Evolutionary conservation across 1,140 invertebrate species (phyloP).

Genomic region (Sinella curviseta): DNA sequence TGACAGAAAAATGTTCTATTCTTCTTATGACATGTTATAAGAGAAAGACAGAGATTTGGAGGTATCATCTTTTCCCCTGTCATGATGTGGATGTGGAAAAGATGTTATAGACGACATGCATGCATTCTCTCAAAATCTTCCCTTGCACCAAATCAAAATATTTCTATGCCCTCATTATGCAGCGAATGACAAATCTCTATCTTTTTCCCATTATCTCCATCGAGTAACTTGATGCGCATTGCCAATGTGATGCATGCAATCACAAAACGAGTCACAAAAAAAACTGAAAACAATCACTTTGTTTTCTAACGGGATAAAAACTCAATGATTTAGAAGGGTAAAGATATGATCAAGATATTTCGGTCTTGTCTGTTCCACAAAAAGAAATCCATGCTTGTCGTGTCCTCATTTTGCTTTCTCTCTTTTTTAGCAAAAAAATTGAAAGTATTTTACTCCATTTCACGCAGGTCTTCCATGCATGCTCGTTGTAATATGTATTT

Average conservation of each 20-base stretch:
- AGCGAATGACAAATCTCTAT: not conserved
- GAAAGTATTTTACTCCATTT: not conserved
- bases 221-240: not conserved
- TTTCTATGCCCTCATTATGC: too few species aligned
- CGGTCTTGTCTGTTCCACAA: not conserved
- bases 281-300: not conserved
- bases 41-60: too few species aligned
- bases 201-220: not conserved
- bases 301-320: not conserved
- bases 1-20: too few species aligned
- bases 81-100: not conserved
- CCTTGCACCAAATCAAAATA: too few species aligned
- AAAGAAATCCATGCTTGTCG: not conserved
- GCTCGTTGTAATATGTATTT: not conserved
- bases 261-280: not conserved
- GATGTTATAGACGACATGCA: not conserved
- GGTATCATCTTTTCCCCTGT: too few species aligned
- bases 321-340: too few species aligned
- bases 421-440: not conserved
- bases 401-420: not conserved
- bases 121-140: too few species aligned
- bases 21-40: too few species aligned
- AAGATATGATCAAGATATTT: conserved; percentile 1
- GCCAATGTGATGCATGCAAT: not conserved
- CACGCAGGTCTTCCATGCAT: not conserved